A percentile compares a stretch with the other conserved stretches of the same genome.
Conservation (phyloP, 2,888 invertebrate species). For the Eupithecia subfuscata region DNA sequence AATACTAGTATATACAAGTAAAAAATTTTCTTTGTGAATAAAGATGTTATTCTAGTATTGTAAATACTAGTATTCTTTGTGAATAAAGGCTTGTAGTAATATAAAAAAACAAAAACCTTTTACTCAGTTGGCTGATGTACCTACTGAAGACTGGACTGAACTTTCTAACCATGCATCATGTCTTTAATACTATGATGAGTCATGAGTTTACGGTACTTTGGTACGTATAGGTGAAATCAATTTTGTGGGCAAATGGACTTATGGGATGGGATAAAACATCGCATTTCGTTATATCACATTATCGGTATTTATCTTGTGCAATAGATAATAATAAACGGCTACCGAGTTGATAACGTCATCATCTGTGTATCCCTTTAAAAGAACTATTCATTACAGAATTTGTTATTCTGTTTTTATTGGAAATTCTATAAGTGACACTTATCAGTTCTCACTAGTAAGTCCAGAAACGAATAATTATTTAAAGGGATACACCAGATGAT, state of each 20-base stretch:
- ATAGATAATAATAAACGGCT: no score
- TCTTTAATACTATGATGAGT: conserved; percentile 54
- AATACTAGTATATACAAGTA: no score
- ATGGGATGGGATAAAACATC: conserved; percentile 29
- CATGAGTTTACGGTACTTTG: conserved; percentile 50
- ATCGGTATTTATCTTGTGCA: no score
- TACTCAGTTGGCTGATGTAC: background rate
- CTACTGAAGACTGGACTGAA: background rate
- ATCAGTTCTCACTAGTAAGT: background rate
- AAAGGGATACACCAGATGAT: background rate
- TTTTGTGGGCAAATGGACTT: conserved; percentile 32
- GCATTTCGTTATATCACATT: no score
- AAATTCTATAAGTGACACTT: background rate
- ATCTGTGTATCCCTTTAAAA: no score
- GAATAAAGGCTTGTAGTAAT: no score
- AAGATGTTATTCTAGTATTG: no score
- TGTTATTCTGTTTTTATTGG: background rate
- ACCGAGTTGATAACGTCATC: no score
- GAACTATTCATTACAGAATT: no score
- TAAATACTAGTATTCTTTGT: no score
- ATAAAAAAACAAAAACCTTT: no score
- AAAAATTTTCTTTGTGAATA: no score
- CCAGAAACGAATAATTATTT: background rate
- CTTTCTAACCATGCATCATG: conserved; percentile 1
- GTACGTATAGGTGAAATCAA: conserved; percentile 42